A percentile compares a stretch with the other conserved stretches of the same genome.
These are phyloP conservation scores for Cyaniris semiargus DNA, from an alignment of 2,888 invertebrate genomes.

Conservation along the genomic window DNA sequence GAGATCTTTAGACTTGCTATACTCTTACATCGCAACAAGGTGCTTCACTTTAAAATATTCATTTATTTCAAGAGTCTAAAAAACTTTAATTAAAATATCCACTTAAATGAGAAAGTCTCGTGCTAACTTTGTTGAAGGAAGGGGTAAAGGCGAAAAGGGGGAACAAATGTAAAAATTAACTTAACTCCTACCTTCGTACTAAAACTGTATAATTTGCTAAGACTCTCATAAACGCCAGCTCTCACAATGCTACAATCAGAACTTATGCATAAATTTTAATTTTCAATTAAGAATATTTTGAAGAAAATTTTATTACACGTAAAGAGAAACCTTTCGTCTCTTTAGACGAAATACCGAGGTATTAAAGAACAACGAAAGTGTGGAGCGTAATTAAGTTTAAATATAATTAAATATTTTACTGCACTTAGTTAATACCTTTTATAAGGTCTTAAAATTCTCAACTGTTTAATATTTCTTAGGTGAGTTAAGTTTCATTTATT, in stretches of 20 bases:
- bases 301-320: conserved; percentile 79
- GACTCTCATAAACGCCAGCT: conserved; percentile 61
- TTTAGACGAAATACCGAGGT: conserved; percentile 67
- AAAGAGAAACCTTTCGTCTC: conserved; percentile 78
- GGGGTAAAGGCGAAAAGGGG: conserved; percentile 32
- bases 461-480: not conserved
- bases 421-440: not conserved
- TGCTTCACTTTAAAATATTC: conserved; percentile 25
- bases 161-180: conserved; percentile 41
- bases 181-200: conserved; percentile 60
- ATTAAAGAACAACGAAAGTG: conserved; percentile 53
- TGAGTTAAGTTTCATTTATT: not conserved
- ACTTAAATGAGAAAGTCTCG: conserved; percentile 25
- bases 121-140: conserved; percentile 25
- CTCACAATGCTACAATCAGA: conserved; percentile 71
- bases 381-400: conserved; percentile 44
- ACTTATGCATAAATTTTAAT: conserved; percentile 81
- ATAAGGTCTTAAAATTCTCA: not conserved
- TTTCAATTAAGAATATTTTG: conserved; percentile 79
- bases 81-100: conserved; percentile 30
- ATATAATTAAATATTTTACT: not conserved
- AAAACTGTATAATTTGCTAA: conserved; percentile 70
- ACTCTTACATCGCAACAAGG: conserved; percentile 21
- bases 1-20: not conserved
- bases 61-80: conserved; percentile 18